Percentiles rank a stretch among this genome's conserved stretches.
Evolutionary conservation across 2,888 invertebrate genomes (phyloP).

Genomic region (Pharmacophagus antenor): DNA sequence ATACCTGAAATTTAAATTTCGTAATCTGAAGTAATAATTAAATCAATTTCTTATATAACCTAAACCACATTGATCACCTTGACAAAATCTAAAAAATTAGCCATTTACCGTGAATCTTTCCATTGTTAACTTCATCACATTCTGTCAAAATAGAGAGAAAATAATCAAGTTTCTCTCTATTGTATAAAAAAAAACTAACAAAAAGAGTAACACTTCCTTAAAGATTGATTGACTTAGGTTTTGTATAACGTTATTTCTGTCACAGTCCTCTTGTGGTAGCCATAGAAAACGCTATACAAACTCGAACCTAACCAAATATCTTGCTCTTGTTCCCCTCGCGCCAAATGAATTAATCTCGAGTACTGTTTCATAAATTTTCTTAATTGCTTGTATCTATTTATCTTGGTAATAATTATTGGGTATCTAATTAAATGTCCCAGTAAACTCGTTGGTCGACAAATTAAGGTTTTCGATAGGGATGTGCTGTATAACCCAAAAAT

Average conservation of each 20-base stretch:
- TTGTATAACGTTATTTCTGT: too few relatives aligned
- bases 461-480: background rate
- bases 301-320: too few relatives aligned
- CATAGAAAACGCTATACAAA: too few relatives aligned
- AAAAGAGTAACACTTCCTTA: too few relatives aligned
- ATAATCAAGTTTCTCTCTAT: background rate
- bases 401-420: background rate
- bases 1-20: constrained; percentile 2
- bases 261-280: too few relatives aligned
- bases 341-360: too few relatives aligned
- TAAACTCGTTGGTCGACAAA: background rate
- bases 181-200: too few relatives aligned
- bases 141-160: background rate
- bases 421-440: background rate
- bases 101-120: background rate
- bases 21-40: background rate
- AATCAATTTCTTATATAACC: constrained; percentile 8
- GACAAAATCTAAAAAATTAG: background rate
- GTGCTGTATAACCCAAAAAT: background rate
- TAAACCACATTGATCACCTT: constrained; percentile 1
- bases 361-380: too few relatives aligned
- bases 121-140: background rate
- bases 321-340: too few relatives aligned
- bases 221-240: too few relatives aligned
- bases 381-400: background rate